Base-by-base conservation (phyloP, 1,140 invertebrate genomes). In the Ceratina calcarata region DNA sequence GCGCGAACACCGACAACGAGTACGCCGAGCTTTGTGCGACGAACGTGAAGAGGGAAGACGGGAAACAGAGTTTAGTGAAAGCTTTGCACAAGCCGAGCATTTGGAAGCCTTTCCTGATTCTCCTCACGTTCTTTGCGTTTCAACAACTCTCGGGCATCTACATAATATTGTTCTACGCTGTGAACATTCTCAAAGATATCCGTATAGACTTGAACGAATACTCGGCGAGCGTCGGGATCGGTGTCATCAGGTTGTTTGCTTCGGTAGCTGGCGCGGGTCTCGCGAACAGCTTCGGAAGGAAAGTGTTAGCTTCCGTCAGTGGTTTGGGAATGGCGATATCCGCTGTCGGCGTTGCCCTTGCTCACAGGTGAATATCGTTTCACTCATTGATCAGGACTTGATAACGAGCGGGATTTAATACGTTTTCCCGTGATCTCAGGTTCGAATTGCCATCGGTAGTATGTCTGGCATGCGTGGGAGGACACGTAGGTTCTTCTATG, bases 141-240 rank as follows among this genome's bases (percentile, higher is more conserved):
- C 96, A 96, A 93, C 95, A 96, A 85, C 92, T 95, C 66, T 95
- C 95, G 0, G 96, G 96, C 4, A 96, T 96, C 20, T 96, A 97
- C 90, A 95, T 96, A 1, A 95, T 97, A 8, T 92, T 97, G 53
- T 97, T 96, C 89, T 97, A 97, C 84, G 95, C 95, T 0, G 95
- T 96, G 0, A 94, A 94, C 72, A 94, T 96, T 84, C 95, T 96
- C 85, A 93, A 95, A 78, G 94, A 95, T 10, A 94, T 95, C 18
- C 95, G 95, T 3, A 93, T 95, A 12, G 94, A 94, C 72, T 91
- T 97, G 2, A 94, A 97, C 81, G 95, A 95, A 58, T 95, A 95
- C 82, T 91, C 95, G 0, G 95, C 95, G 0, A 96, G 96, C 1
- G 96, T 98, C 55, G 95, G 96, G 13, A 95, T 98, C 2, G 97